phyloP scores from a whole-genome alignment of 2,888 invertebrate species.

The Pseudanteris insignis region DNA sequence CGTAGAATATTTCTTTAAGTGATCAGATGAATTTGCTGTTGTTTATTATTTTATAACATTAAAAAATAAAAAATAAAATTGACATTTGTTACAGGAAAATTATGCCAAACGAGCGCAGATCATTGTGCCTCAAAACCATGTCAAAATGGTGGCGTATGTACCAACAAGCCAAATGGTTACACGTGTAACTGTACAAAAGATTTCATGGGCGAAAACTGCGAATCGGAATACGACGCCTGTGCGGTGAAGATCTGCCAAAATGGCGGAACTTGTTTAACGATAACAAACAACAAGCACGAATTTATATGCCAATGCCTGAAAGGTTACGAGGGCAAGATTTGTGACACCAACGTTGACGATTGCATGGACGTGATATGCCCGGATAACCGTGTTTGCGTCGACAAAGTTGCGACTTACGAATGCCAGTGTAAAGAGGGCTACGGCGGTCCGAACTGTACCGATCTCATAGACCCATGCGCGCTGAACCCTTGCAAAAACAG shows the following conservation, averaged over 20 bases:
- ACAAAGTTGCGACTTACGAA: slow-evolving; percentile 70
- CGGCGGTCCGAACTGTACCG: slow-evolving; percentile 71
- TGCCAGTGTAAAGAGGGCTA: slow-evolving; percentile 73
- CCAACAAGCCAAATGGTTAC: slow-evolving; percentile 68
- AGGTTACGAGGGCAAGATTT: slow-evolving; percentile 74
- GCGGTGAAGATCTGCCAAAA: slow-evolving; percentile 72
- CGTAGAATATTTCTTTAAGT: too few species aligned
- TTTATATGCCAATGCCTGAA: slow-evolving; percentile 73
- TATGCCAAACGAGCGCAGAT: slow-evolving; percentile 69
- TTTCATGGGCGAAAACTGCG: slow-evolving; percentile 71
- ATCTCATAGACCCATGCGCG: slow-evolving; percentile 72
- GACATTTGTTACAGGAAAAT: slow-evolving; percentile 69
- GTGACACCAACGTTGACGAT: slow-evolving; percentile 76
- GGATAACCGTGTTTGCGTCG: slow-evolving; percentile 69
- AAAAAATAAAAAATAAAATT: too few species aligned
- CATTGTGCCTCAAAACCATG: slow-evolving; percentile 69
- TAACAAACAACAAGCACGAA: slow-evolving; percentile 65
- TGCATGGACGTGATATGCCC: slow-evolving; percentile 70
- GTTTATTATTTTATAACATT: too few species aligned
- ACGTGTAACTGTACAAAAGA: slow-evolving; percentile 71
- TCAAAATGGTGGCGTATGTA: slow-evolving; percentile 69
- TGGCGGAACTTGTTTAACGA: slow-evolving; percentile 72
- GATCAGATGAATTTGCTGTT: too few species aligned
- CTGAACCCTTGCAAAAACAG: slow-evolving; percentile 79
- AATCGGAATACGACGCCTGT: slow-evolving; percentile 71